Conservation (phyloP, 2,888 invertebrate species). For the Trypoxylon attenuatum region DNA sequence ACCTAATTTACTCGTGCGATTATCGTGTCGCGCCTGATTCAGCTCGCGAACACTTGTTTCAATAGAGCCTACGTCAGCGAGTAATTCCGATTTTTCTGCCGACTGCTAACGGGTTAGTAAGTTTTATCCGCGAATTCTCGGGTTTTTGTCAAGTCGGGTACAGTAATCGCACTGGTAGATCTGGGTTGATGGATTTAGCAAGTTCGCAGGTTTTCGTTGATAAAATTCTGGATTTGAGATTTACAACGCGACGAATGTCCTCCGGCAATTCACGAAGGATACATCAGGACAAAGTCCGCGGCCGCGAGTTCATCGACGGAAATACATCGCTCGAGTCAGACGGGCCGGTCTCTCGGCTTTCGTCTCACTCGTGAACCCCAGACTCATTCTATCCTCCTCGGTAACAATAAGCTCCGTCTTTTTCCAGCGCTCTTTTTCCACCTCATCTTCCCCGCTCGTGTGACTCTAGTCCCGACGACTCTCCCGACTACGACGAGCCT, state of each 20-base stretch:
- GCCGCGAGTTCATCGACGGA: conserved; percentile 61
- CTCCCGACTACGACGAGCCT: not conserved
- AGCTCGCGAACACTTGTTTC: conserved; percentile 47
- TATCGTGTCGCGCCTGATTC: conserved; percentile 32
- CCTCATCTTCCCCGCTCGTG: not conserved
- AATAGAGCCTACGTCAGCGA: conserved; percentile 34
- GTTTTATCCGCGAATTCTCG: too few species aligned
- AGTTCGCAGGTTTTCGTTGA: too few species aligned
- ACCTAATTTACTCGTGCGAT: conserved; percentile 22
- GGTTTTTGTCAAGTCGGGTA: too few species aligned
- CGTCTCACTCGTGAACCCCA: conserved; percentile 1
- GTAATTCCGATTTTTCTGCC: conserved; percentile 35
- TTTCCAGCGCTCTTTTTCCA: not conserved
- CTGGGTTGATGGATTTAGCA: too few species aligned
- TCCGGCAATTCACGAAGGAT: conserved; percentile 26
- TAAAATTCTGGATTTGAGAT: too few species aligned
- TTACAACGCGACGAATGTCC: conserved; percentile 6
- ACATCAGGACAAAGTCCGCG: conserved; percentile 50
- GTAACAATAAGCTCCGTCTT: too few species aligned
- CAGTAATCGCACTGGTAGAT: too few species aligned
- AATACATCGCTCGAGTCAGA: conserved; percentile 47
- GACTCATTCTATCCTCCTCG: too few species aligned
- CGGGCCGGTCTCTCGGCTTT: conserved; percentile 20
- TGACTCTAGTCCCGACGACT: too few species aligned
- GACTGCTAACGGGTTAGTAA: not conserved